These are phyloP conservation scores for Augochlora pura DNA, from an alignment of 1,140 invertebrate species.

Conservation along the genomic window DNA sequence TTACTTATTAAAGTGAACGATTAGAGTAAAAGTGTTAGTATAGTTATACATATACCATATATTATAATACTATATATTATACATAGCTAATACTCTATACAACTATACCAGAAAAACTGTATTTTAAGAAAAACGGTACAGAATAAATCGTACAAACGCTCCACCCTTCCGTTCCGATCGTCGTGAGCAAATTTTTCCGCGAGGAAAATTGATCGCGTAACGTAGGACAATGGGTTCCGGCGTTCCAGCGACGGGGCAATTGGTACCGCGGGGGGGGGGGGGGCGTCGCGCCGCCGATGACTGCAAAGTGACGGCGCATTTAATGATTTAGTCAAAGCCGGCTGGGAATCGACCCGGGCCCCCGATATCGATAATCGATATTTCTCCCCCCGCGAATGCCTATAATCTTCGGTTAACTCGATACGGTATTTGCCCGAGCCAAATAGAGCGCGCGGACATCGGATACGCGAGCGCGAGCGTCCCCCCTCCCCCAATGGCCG, in stretches of 20 bases:
- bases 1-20: too few species aligned
- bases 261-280: too few species aligned
- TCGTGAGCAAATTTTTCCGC: not conserved
- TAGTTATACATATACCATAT: too few species aligned
- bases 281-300: not conserved
- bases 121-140: too few species aligned
- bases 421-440: constrained; percentile 41
- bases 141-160: too few species aligned
- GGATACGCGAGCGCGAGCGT: constrained; percentile 18
- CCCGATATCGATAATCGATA: constrained; percentile 44
- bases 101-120: too few species aligned
- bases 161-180: not conserved
- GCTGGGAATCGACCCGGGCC: not conserved
- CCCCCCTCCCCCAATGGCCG: too few species aligned
- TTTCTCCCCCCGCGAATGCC: constrained; percentile 29
- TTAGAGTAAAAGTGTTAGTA: too few species aligned
- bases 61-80: too few species aligned
- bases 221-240: not conserved
- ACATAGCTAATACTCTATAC: too few species aligned
- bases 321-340: not conserved
- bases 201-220: too few species aligned
- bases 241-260: not conserved
- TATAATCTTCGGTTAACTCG: constrained; percentile 38
- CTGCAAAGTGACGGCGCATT: constrained; percentile 1
- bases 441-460: constrained; percentile 39